phyloP scores from a whole-genome alignment of 2,113 vertebrate species.

The Benthochromis sp. region DNA sequence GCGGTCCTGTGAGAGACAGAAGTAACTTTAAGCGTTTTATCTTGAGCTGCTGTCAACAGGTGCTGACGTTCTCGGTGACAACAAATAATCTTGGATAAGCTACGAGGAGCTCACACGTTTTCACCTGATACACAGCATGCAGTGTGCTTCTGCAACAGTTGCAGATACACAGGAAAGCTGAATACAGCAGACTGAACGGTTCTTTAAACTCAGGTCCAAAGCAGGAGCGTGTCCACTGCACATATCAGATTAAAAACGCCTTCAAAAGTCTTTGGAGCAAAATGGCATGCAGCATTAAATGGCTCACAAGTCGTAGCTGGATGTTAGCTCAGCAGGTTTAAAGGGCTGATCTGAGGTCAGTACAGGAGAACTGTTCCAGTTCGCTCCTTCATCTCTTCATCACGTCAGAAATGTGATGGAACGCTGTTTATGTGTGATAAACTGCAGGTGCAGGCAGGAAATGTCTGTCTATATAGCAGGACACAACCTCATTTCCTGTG shows the following conservation, averaged over 20 bases:
- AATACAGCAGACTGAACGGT: neutral
- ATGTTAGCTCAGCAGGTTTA: rapidly evolving
- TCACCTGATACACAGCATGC: rapidly evolving
- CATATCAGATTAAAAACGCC: rapidly evolving
- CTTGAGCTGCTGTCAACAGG: neutral
- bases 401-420: neutral
- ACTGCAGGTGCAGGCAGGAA: neutral
- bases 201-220: rapidly evolving
- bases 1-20: neutral
- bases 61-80: neutral
- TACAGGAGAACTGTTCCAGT: rapidly evolving
- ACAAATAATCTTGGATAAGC: neutral
- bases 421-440: neutral
- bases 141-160: neutral
- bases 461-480: rapidly evolving
- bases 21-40: neutral
- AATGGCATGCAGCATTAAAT: too few species aligned
- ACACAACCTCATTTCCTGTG: neutral
- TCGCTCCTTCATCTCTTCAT: neutral
- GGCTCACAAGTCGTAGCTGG: neutral
- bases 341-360: neutral
- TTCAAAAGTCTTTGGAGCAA: too few species aligned
- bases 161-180: neutral
- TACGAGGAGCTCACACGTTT: rapidly evolving
- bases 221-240: rapidly evolving